These are phyloP conservation scores for Natrix natrix DNA, from an alignment of 2,797 vertebrate species.

Conservation along the genomic window DNA sequence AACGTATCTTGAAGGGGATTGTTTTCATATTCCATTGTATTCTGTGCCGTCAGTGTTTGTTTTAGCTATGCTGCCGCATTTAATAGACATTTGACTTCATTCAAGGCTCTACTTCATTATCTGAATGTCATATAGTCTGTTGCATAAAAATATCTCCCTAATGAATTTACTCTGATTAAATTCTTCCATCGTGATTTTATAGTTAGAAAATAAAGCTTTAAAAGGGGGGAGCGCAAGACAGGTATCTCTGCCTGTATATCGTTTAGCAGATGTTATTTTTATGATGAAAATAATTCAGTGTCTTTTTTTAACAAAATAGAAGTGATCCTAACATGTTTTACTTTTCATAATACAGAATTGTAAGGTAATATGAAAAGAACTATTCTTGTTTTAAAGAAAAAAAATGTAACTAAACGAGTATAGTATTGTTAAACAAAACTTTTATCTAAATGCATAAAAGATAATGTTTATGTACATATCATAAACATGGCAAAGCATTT, in stretches of 20 bases:
- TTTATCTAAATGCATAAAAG: not conserved
- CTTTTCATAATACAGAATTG: not conserved
- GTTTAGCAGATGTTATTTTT: constrained; percentile 4
- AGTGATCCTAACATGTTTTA: not conserved
- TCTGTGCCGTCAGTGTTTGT: constrained; percentile 52
- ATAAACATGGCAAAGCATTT: not conserved
- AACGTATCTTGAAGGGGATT: constrained; percentile 31
- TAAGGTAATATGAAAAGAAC: not conserved
- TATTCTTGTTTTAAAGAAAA: not conserved
- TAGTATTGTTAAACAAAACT: not conserved
- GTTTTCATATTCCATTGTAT: constrained; percentile 52
- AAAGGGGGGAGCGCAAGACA: constrained; percentile 20
- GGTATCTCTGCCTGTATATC: not conserved
- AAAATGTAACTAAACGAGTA: not conserved
- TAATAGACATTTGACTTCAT: constrained; percentile 56
- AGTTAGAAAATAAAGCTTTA: constrained; percentile 42
- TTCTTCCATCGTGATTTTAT: constrained; percentile 29
- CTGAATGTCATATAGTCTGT: constrained; percentile 42
- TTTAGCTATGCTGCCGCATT: constrained; percentile 53
- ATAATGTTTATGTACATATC: not conserved
- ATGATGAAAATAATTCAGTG: not conserved
- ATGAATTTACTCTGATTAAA: constrained; percentile 13
- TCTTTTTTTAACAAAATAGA: constrained; percentile 9
- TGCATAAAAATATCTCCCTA: constrained; percentile 41
- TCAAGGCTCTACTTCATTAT: constrained; percentile 51